Base-by-base conservation (phyloP, 2,797 vertebrate species). In the Gobionotothen gibberifrons region DNA sequence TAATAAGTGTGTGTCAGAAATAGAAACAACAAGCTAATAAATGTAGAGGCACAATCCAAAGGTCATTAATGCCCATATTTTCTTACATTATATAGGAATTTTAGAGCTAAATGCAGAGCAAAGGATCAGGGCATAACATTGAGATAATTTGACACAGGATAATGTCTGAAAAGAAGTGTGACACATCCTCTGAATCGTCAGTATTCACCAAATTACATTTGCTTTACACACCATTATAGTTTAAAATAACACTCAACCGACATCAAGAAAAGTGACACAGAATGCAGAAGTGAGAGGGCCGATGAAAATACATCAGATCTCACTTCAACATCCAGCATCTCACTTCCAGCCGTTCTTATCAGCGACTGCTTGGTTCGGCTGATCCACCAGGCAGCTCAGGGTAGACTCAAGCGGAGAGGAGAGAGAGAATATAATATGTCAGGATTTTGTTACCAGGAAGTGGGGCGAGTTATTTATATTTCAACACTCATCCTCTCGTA, bases 381-480 rank as follows among this genome's bases (percentile, higher is more conserved):
- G 57, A 72, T 64, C 72, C 55, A 26, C 60, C 76, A 36, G 32
- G 32, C 32, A 67, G 75, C 79, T 76, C 77, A 46, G 78, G 72
- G 77, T 70, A 61, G 75, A 78, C 74, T 83, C 39, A 51, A 65
- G 82, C 71, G 13, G 22, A 74, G 70, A 76, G 68, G 68, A 86
- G 72, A 84, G 72, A 84, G 72, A 85, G 89, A 87, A 76, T 89
- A 90, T 90, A 90, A 85, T 76, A 76, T 92, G 88, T 88, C 89
- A 80, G 89, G 86, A 59, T 94, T 93, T 84, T 85, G 91, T 94
- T 95, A 92, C 93, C 85, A 93, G 93, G 92, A 95, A 93, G 92
- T 93, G 91, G 92, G 91, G 91, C 91, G 85, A 84, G 91, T 93
- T 94, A 95, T 95, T 94, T 94, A 94, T 95, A 95, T 94, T 95